phyloP scores from a whole-genome alignment of 1,140 invertebrate species.

The Lepidurus arcticus region DNA sequence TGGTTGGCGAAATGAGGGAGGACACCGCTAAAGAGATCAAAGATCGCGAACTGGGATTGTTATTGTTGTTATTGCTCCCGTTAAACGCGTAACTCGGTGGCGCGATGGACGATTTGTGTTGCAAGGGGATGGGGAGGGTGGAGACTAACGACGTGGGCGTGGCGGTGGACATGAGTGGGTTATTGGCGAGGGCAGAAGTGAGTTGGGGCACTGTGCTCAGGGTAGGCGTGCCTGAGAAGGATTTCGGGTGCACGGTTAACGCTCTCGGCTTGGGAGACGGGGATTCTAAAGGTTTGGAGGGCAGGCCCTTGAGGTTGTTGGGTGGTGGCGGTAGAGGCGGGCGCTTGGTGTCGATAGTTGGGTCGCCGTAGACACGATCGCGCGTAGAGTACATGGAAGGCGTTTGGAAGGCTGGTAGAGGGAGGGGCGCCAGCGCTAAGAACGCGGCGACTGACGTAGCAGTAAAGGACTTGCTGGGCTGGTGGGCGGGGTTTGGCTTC shows the following conservation, averaged over 20 bases:
- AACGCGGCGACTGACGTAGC: slow-evolving; percentile 20
- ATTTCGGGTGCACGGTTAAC: not conserved
- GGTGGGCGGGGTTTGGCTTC: slow-evolving; percentile 24
- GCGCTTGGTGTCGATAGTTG: slow-evolving; percentile 28
- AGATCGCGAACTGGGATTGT: not conserved
- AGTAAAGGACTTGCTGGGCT: not conserved
- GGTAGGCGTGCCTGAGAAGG: not conserved
- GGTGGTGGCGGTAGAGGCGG: not conserved
- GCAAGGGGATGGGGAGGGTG: not conserved
- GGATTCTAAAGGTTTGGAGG: not conserved
- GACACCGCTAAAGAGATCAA: slow-evolving; percentile 1
- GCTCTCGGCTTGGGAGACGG: slow-evolving; percentile 23
- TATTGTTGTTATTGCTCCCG: not conserved
- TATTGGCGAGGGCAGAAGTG: not conserved
- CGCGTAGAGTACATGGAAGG: slow-evolving; percentile 31
- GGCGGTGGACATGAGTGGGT: not conserved
- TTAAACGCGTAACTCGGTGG: not conserved
- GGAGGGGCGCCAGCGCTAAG: slow-evolving; percentile 25
- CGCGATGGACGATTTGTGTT: not conserved
- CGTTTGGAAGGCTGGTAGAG: slow-evolving; percentile 27
- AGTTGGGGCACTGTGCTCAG: not conserved
- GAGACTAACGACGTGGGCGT: not conserved
- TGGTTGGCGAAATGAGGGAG: not conserved
- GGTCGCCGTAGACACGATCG: slow-evolving; percentile 29
- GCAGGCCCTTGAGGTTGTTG: not conserved